A percentile compares a stretch with the other conserved stretches of the same genome.
Evolutionary conservation across 53 echinoderm and acorn worm genomes (phyloP).

Genomic region (Mesocentrotus franciscanus): DNA sequence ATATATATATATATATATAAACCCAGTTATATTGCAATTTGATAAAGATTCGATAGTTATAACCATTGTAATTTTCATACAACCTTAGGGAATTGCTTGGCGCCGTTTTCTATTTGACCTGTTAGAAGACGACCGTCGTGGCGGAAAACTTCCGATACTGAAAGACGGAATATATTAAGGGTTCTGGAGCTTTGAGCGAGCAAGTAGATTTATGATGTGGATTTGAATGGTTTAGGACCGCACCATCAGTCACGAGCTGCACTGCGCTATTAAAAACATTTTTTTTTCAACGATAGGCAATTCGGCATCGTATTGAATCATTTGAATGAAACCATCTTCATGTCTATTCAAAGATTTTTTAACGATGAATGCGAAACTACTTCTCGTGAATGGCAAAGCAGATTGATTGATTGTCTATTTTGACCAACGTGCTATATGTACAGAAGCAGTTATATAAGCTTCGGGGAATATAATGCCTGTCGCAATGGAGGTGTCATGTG

Average conservation of each 20-base stretch:
- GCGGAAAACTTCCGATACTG: neutral
- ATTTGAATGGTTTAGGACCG: constrained; percentile 5
- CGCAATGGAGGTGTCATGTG: too few relatives aligned
- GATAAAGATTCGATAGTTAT: neutral
- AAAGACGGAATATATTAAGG: neutral
- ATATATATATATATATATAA: too few relatives aligned
- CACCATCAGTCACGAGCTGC: neutral
- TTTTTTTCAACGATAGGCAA: neutral
- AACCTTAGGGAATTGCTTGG: neutral
- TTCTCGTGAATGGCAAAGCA: neutral
- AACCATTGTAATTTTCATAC: neutral
- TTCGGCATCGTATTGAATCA: neutral
- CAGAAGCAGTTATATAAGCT: neutral
- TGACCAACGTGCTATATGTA: neutral
- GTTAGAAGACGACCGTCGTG: neutral
- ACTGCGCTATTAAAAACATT: neutral
- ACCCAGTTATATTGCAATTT: too few relatives aligned
- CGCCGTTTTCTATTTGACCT: neutral
- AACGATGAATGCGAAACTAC: neutral
- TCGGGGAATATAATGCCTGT: neutral
- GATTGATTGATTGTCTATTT: neutral
- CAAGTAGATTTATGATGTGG: constrained; percentile 19
- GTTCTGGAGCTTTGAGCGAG: neutral
- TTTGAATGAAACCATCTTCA: neutral
- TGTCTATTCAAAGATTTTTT: neutral